Conservation (phyloP, 2,888 invertebrate species). For the Agonopterix alstromeriana region DNA sequence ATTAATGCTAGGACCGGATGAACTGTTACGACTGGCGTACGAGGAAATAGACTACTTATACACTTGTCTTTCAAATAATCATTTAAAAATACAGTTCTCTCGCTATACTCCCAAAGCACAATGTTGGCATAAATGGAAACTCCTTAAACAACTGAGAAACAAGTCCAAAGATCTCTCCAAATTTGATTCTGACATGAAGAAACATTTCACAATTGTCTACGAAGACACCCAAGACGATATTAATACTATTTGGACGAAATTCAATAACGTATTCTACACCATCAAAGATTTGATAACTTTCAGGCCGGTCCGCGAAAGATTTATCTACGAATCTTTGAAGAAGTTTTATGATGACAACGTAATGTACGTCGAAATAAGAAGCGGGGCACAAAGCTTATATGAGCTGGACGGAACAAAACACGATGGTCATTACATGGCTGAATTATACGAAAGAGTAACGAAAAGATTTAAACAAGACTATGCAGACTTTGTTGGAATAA, state of each 20-base stretch:
- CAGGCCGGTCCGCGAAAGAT: conserved; percentile 79
- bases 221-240: conserved; percentile 59
- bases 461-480: conserved; percentile 75
- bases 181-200: conserved; percentile 72
- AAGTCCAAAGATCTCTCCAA: conserved; percentile 42
- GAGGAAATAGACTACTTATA: conserved; percentile 76
- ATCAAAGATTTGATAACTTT: conserved; percentile 75
- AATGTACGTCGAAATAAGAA: conserved; percentile 82
- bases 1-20: conserved; percentile 78
- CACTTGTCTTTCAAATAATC: conserved; percentile 47
- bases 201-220: conserved; percentile 65
- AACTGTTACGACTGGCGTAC: conserved; percentile 79
- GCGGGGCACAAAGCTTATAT: conserved; percentile 78
- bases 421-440: conserved; percentile 68
- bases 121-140: conserved; percentile 58
- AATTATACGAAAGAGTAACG: conserved; percentile 74
- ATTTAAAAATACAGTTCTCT: conserved; percentile 38
- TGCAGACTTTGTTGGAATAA: conserved; percentile 81
- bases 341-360: conserved; percentile 81
- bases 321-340: conserved; percentile 79
- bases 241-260: conserved; percentile 77
- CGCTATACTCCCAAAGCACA: conserved; percentile 24
- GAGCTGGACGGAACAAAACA: conserved; percentile 79
- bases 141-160: conserved; percentile 57
- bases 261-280: conserved; percentile 72